Percentiles rank a stretch among this genome's conserved stretches.
Conservation (phyloP, 2,888 invertebrate genomes). For the Aphodius granarius region DNA sequence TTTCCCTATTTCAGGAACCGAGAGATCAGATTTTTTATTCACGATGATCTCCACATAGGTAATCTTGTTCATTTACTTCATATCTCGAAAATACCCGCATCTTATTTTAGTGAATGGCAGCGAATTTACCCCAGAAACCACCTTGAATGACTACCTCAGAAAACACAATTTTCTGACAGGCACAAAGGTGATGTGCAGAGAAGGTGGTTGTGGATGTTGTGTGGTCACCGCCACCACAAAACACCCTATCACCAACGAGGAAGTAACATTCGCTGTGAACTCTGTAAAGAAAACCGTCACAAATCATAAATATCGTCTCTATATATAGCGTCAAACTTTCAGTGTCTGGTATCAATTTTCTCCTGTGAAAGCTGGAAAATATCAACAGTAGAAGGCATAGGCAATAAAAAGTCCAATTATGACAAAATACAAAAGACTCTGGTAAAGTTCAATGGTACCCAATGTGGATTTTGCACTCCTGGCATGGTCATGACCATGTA, state of each 20-base stretch:
- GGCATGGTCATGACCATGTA: slow-evolving; percentile 81
- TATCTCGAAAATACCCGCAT: neutral
- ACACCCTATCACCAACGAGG: slow-evolving; percentile 56
- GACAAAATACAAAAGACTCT: slow-evolving; percentile 64
- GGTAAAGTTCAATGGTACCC: slow-evolving; percentile 64
- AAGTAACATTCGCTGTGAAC: slow-evolving; percentile 62
- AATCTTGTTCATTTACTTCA: neutral
- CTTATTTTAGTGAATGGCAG: slow-evolving; percentile 45
- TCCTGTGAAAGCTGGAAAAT: slow-evolving; percentile 66
- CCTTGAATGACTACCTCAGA: slow-evolving; percentile 66
- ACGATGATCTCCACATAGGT: slow-evolving; percentile 33
- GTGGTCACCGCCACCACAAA: slow-evolving; percentile 57
- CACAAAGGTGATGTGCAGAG: slow-evolving; percentile 72
- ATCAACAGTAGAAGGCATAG: slow-evolving; percentile 71
- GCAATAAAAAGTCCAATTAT: slow-evolving; percentile 58
- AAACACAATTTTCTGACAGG: slow-evolving; percentile 64
- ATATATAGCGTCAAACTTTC: slow-evolving; percentile 18
- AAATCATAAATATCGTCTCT: neutral
- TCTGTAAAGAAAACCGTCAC: slow-evolving; percentile 59
- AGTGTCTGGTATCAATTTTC: slow-evolving; percentile 59
- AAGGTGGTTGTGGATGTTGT: slow-evolving; percentile 75
- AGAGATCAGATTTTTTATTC: slow-evolving; percentile 31
- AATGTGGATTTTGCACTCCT: slow-evolving; percentile 73
- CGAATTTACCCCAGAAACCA: slow-evolving; percentile 57
- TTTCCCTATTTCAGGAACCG: slow-evolving; percentile 16